Evolutionary conservation across 2,113 vertebrate species (phyloP).

Genomic region (Mugil cephalus): DNA sequence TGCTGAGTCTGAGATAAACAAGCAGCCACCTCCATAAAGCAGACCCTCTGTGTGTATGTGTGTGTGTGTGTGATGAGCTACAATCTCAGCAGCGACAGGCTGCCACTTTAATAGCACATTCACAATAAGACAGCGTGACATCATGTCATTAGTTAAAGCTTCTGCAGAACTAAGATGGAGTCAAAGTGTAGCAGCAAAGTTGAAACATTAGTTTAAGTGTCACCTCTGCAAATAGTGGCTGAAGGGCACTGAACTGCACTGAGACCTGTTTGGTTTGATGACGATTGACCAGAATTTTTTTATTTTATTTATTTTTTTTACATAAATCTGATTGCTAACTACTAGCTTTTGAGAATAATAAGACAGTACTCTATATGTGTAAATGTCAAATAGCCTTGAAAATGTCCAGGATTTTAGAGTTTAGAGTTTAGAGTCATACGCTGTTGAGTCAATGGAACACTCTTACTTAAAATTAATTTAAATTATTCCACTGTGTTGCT

Average conservation of each 20-base stretch:
- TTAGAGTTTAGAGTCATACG: too few species aligned
- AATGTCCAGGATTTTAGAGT: too few species aligned
- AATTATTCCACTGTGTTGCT: too few species aligned
- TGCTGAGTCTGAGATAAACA: slow-evolving; percentile 42
- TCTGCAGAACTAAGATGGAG: slow-evolving; percentile 20
- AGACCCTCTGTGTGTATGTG: not conserved
- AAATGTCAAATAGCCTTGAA: too few species aligned
- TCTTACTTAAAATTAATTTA: too few species aligned
- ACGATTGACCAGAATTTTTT: too few species aligned
- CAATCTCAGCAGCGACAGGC: slow-evolving; percentile 39
- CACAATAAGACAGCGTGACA: slow-evolving; percentile 30
- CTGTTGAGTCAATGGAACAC: too few species aligned
- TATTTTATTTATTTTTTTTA: not conserved
- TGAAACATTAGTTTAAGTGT: not conserved
- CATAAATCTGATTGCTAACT: too few species aligned
- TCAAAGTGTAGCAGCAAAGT: slow-evolving; percentile 1
- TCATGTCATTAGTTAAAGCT: slow-evolving; percentile 26
- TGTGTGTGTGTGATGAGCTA: slow-evolving; percentile 22
- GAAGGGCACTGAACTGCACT: not conserved
- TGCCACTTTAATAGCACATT: slow-evolving; percentile 26
- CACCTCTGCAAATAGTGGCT: too few species aligned
- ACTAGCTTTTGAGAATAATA: too few species aligned
- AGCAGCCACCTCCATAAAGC: slow-evolving; percentile 8
- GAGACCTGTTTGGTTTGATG: too few species aligned
- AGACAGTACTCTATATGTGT: too few species aligned